Conservation (phyloP, 1,140 invertebrate genomes). For the Olivierus martensii region DNA sequence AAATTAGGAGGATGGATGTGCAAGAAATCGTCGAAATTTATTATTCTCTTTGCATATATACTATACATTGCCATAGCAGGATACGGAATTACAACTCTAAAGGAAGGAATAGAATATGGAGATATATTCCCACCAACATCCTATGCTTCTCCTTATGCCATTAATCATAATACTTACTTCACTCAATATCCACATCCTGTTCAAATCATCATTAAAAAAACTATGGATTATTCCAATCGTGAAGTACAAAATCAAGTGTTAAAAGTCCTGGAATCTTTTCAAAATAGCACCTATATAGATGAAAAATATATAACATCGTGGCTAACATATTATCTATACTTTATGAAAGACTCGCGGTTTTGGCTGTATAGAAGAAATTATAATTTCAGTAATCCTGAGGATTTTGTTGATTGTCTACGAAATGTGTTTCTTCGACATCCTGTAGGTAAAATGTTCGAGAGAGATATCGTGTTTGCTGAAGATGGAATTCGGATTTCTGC, state of each 20-base stretch:
- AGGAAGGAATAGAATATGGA: conserved; percentile 73
- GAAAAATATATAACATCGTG: conserved; percentile 64
- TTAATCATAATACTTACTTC: conserved; percentile 73
- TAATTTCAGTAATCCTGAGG: conserved; percentile 54
- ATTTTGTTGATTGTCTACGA: conserved; percentile 60
- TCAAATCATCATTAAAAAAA: conserved; percentile 67
- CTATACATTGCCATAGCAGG: conserved; percentile 66
- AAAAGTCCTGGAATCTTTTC: conserved; percentile 56
- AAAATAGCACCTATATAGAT: conserved; percentile 60
- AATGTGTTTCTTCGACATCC: conserved; percentile 49
- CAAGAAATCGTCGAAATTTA: conserved; percentile 40
- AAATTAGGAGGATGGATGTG: too few relatives aligned
- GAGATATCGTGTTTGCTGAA: too few relatives aligned
- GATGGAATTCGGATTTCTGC: too few relatives aligned
- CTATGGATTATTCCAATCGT: conserved; percentile 70
- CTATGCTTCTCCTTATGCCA: conserved; percentile 79
- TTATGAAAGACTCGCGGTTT: conserved; percentile 54
- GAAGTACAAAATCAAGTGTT: conserved; percentile 60
- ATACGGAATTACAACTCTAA: conserved; percentile 70
- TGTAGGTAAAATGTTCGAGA: conserved; percentile 16
- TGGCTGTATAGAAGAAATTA: conserved; percentile 43
- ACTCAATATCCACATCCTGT: conserved; percentile 78
- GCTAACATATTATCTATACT: conserved; percentile 66
- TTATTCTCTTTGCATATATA: conserved; percentile 61
- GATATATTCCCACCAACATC: conserved; percentile 74